Evolutionary conservation across 2,888 invertebrate species (phyloP), one percentile per base, ranked within the genome.

Genomic region (Nycteola revayana): DNA sequence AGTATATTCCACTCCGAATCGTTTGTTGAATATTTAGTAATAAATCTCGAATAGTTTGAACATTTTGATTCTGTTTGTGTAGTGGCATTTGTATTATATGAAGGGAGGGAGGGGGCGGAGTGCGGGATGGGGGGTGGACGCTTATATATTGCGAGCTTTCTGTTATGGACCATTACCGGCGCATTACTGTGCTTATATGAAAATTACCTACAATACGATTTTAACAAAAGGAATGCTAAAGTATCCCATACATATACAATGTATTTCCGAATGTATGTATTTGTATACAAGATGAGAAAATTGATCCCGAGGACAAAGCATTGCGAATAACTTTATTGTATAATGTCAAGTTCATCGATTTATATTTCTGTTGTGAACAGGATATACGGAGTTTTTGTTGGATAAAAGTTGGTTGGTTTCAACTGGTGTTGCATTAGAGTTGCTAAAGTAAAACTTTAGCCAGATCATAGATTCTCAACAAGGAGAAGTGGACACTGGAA

Each of bases 131-230:
- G 24, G 46, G 36, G n/a, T n/a, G n/a, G 35, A 14, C 55, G 50
- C 57, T 60, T 64, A 66, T 74, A 76, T 71, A 77, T 72, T 59
- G 66, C 67, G 58, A 71, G 76, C 74, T 75, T 77, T 77, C 73
- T 66, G 75, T 69, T 78, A 79, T 75, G 76, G 77, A 63, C 77
- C 75, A 78, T 78, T 78, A 78, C 73, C 66, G 58, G 63, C 69
- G 66, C 74, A 76, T 77, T 78, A 77, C 70, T 71, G 66, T 64
- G 69, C 60, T 71, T 70, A 63, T 75, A 73, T 75, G 75, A 73
- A 77, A 75, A 77, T 75, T 75, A 76, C 68, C 63, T 56, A 61
- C 67, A 53, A 63, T 64, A 75, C 65, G 69, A 70, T 71, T 72
- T 64, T 64, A 60, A 59, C 62, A 63, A 61, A 63, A 62, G 66